Evolutionary conservation across 2,113 vertebrate species (phyloP).

Genomic region (Nannospalax galili): DNA sequence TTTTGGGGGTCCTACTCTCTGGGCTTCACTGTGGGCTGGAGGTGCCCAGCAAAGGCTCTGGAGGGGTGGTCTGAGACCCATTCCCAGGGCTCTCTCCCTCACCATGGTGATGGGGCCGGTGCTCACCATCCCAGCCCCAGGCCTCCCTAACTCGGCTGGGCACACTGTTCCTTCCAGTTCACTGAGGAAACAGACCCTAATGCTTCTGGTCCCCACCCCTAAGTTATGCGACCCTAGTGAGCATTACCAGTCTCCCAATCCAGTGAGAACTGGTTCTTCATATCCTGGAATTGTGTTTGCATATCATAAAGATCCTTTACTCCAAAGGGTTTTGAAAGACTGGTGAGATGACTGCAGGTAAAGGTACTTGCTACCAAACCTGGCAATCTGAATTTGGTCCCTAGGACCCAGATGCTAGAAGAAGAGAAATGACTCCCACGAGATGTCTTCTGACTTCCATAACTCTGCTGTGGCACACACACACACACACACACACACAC

Average conservation of each 20-base stretch:
- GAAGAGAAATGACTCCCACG: background rate
- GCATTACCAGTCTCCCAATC: background rate
- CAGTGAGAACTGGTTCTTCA: background rate
- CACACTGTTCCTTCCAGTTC: background rate
- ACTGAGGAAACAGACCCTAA: background rate
- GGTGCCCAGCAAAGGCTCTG: background rate
- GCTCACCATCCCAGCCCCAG: background rate
- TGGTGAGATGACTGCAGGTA: background rate
- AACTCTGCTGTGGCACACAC: background rate
- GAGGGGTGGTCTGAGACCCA: background rate
- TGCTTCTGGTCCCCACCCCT: background rate
- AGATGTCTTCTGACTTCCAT: background rate
- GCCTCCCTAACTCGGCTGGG: background rate
- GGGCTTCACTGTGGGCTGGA: background rate
- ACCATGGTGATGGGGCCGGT: background rate
- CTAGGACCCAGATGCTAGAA: background rate
- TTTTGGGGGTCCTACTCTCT: background rate
- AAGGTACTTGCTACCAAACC: background rate
- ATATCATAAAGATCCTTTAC: background rate
- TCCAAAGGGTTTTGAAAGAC: background rate
- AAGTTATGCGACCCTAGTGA: fast-evolving
- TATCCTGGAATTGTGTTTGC: background rate
- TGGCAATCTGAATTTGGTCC: background rate
- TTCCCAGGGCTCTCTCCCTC: background rate
- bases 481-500: background rate